Evolutionary conservation across 2,888 invertebrate genomes (phyloP).

Genomic region (Ditylenchus weischeri): DNA sequence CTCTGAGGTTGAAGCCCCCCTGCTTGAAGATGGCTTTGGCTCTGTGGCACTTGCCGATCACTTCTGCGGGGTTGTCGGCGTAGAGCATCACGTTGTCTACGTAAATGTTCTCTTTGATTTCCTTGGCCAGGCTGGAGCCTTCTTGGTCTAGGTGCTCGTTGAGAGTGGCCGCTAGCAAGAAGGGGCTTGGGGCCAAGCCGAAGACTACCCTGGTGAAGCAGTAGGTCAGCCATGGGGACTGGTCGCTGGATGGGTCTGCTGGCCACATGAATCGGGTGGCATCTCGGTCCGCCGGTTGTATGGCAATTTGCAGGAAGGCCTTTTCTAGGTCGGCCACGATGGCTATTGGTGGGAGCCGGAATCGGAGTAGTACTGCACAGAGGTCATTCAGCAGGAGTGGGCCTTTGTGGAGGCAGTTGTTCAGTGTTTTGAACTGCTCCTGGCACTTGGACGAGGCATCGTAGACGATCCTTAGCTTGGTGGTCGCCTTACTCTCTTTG

Average conservation of each 20-base stretch:
- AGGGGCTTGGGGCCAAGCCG: too few species aligned
- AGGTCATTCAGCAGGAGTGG: slow-evolving; percentile 25
- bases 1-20: slow-evolving; percentile 33
- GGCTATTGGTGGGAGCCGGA: slow-evolving; percentile 7
- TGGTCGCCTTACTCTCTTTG: slow-evolving; percentile 13
- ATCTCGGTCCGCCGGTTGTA: too few species aligned
- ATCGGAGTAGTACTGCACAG: slow-evolving; percentile 20
- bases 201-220: too few species aligned
- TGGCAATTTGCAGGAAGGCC: slow-evolving; percentile 31
- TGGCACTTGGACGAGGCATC: too few species aligned
- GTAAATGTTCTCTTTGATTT: slow-evolving; percentile 28
- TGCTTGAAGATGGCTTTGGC: slow-evolving; percentile 28
- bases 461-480: slow-evolving; percentile 31
- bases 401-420: slow-evolving; percentile 29
- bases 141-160: too few species aligned
- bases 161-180: too few species aligned
- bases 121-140: slow-evolving; percentile 12
- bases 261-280: too few species aligned
- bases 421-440: slow-evolving; percentile 11
- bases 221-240: too few species aligned
- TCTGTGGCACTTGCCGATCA: slow-evolving; percentile 8
- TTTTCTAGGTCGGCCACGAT: slow-evolving; percentile 28
- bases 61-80: slow-evolving; percentile 17
- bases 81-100: slow-evolving; percentile 34
- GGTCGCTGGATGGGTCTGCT: too few species aligned